Base-by-base conservation (phyloP, 2,888 invertebrate species). In the Lamellibrachia satsuma region DNA sequence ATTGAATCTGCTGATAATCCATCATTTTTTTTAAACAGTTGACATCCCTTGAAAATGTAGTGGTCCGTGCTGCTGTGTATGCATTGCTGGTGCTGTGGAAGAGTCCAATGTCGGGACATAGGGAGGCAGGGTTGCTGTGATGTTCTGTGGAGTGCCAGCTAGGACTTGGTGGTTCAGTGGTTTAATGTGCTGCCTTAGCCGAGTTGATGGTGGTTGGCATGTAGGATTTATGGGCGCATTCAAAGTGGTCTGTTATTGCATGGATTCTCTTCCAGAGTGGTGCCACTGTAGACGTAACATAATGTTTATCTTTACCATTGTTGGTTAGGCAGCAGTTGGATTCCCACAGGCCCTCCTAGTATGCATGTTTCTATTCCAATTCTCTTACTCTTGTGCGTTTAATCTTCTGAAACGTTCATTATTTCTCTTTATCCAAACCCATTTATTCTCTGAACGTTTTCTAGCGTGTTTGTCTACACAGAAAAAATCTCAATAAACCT, bases 1-100 rank as follows among this genome's bases (percentile, higher is more conserved):
- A 75, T 75, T 75, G 75, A 75, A 75, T 75, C 75, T 75, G 75
- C 75, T 75, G 75, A 22, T 75, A 75, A 75, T 75, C 75, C 75
- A 75, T 75, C 75, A 75, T 75, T 75, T 75, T 75, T 39, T 75
- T 15, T 15, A 75, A 6, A 75, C 22, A 22, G 75, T 75, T 75
- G 75, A 22, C 75, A 75, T 75, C 75, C 75, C 75, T 75, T 2
- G 22, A 75, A 75, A 75, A 75, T 39, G 4, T n/a, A 22, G 75
- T 75, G 75, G 75, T 15, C n/a, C 2, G 75, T 2, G 22, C 22
- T 22, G 75, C 15, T 75, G 75, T 75, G 75, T 22, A 75, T 15
- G 3, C 15, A 11, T 11, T 75, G 75, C 75, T 11, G 11, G 75
- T 6, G 22, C n/a, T 15, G 15, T 6, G 11, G 75, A 15, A 57